Evolutionary conservation across 1,140 invertebrate genomes (phyloP), one percentile per base, ranked within the genome.

Genomic region (Penaeus indicus): DNA sequence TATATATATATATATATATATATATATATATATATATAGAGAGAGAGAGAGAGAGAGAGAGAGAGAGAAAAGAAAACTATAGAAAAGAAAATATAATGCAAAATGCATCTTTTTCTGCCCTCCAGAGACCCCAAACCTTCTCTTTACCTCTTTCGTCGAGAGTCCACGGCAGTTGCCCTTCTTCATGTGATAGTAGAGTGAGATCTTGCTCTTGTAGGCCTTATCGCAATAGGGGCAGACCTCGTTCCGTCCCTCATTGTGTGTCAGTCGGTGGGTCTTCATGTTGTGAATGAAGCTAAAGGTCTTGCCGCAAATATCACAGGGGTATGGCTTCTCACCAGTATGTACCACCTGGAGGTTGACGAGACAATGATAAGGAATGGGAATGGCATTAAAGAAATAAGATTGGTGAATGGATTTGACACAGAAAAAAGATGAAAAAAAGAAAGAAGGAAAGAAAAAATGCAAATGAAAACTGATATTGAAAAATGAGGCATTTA

Each of bases 241-340:
- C 61, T 91, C 90, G 32, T 88, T 89, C 32, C 90, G 72, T 3
- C 90, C 90, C 77, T 91, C 88, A 67, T 91, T 91, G 77, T 91
- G 90, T 13, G 90, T 91, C 10, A 91, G 85, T 25, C 90, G 67
- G 38, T 91, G 90, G 38, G 90, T 91, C 83, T 91, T 91, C 90
- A 91, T 91, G 60, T 91, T 91, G 77, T 91, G 90, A 27, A 91
- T 89, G 63, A 91, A 91, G 61, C 88, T 89, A 95, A 99, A 99
- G 92, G 94, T 94, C 90, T 96, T 95, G n/a, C 94, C 93, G 90
- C 96, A 96, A 27, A 95, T 93, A 77, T 94, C 93, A 91, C 94
- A 95, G 54, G 93, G 92, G 89, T 94, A 95, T 64, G 95, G 95
- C 90, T 95, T 95, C 7, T 95, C 94, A 85, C 95, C 95, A 0